Evolutionary conservation across 2,888 invertebrate species (phyloP), one percentile per base, ranked within the genome.

Genomic region (Cataglyphis rosenhaueri): DNA sequence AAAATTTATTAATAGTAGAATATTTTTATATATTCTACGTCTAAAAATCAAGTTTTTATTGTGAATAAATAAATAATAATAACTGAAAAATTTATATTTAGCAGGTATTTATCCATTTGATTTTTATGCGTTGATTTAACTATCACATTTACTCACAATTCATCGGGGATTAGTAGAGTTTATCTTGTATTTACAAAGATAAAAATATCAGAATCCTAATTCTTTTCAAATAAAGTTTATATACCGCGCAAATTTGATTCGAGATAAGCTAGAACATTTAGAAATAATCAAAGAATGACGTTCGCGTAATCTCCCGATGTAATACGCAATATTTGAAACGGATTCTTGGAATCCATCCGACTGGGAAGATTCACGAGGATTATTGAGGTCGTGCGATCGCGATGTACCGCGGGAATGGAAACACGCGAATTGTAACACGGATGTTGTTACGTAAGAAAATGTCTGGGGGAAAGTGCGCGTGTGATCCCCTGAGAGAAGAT

Each of bases 371-470:
- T 62, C 18, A 29, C 75, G 73, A 52, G 12, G 41, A 82, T 82
- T 88, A 81, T 85, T 83, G 65, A 71, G 85, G 25, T 52, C 32
- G 38, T 55, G 68, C 35, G 48, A 82, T 75, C 75, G 68, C 32
- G 12, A 5, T 6, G 25, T 66, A 78, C 55, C n/a, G 76, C 61
- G 79, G 76, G 73, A 71, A 81, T 48, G 59, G 71, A 78, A 38
- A 70, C 73, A 73, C 76, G 65, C 68, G 55, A 85, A 82, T 52
- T 65, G 59, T 38, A 29, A 65, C 65, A 66, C 48, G 61, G 57
- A 64, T 18, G 59, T 78, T 70, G 78, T 78, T 78, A 32, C 57
- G 78, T 70, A 78, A 78, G 29, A 76, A 57, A 78, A 8, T 52
- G 71, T 78, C 57, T 21, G 78, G 57, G 57, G 21, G 78, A 71